Base-by-base conservation (phyloP, 1,140 invertebrate genomes). In the Cheumatopsyche charites region DNA sequence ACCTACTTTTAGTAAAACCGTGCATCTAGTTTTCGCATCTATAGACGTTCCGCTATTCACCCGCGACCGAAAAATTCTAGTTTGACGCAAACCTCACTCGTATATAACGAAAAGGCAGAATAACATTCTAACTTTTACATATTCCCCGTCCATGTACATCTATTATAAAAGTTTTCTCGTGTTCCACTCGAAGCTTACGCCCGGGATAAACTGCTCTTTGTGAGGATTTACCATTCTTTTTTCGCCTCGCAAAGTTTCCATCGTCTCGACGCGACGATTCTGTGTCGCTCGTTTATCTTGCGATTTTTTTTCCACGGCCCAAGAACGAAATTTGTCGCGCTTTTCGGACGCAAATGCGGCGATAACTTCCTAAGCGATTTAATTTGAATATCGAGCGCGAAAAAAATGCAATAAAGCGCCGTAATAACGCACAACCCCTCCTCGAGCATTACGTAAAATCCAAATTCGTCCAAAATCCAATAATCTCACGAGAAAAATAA, bases 161-260 rank as follows among this genome's bases (percentile, higher is more conserved):
- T 43, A 68, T 68, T 68, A 68, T 68, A 68, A 68, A 68, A 68
- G 66, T 68, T 68, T 68, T 42, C 66, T 52, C 26, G 66, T 68
- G 26, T 68, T 68, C 66, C 66, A 68, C 66, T 68, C 66, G 47
- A 68, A 26, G 49, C 49, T 58, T 58, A 55, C 66, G 45, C 49
- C 66, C 47, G 66, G 66, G 9, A 68, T 55, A 68, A 68, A 68
- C 66, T 41, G 66, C 47, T 68, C 66, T 43, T 29, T 45, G 23
- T 58, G 47, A 68, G 45, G 25, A 42, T 68, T 68, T 68, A 41
- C 13, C 23, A 15, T 23, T 52, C 66, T 23, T 49, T 36, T 45
- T 45, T 55, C 25, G 26, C 66, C 45, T 12, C 5, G 29, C 13
- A 68, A 68, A 68, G 47, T 68, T 68, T 55, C 23, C 66, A 36